phyloP scores from a whole-genome alignment of 2,797 vertebrate species.

The Emydoidea blandingii region DNA sequence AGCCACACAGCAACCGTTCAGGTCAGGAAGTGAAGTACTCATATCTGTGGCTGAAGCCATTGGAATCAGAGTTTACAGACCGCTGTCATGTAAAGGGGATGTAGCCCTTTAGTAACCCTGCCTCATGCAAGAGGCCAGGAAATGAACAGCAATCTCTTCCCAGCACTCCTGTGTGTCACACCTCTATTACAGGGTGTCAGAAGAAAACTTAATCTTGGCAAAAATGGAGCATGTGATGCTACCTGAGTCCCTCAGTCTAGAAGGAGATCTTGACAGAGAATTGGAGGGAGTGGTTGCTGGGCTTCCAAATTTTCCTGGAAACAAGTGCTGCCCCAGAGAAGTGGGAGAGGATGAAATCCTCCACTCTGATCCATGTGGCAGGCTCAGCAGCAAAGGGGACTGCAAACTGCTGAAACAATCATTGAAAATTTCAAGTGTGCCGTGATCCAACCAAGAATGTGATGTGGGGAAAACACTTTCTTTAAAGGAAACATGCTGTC shows the following conservation, averaged over 20 bases:
- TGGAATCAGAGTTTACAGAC: neutral
- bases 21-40: neutral
- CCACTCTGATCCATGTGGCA: no score
- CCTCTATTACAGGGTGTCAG: neutral
- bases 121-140: neutral
- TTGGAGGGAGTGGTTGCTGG: neutral
- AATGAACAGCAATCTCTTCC: rapidly evolving
- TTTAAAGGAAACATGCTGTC: neutral
- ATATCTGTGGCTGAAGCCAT: neutral
- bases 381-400: neutral
- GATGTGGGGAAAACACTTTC: neutral
- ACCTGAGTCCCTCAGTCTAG: neutral
- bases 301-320: neutral
- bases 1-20: neutral
- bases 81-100: neutral
- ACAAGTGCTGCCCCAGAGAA: neutral
- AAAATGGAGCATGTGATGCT: neutral
- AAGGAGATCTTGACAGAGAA: neutral
- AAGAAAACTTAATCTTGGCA: neutral
- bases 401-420: rapidly evolving
- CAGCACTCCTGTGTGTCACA: neutral
- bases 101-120: neutral
- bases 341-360: neutral
- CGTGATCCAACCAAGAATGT: rapidly evolving
- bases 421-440: neutral